These are phyloP conservation scores for Microchirus variegatus DNA, from an alignment of 2,797 vertebrate species.

Conservation along the genomic window DNA sequence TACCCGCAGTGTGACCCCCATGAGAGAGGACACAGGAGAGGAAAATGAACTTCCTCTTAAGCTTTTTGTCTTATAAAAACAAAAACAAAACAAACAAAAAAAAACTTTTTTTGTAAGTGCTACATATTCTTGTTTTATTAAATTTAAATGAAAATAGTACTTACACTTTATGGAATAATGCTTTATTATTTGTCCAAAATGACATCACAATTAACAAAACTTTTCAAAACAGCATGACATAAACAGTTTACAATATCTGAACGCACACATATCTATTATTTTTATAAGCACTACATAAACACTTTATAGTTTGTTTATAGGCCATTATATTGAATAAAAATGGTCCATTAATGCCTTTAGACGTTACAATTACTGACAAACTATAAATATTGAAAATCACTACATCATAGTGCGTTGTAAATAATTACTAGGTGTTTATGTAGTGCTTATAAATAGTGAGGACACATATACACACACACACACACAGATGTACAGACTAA, in stretches of 20 bases:
- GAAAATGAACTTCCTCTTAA: background rate
- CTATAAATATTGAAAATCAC: background rate
- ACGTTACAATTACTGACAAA: background rate
- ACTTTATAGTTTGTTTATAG: background rate
- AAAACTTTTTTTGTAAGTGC: background rate
- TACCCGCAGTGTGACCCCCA: conserved; percentile 36
- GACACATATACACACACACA: conserved; percentile 11
- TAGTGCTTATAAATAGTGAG: background rate
- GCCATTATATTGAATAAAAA: background rate
- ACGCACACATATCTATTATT: conserved; percentile 16
- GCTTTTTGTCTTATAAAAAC: background rate
- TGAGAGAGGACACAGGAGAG: background rate
- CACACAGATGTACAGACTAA: background rate
- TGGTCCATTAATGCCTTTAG: background rate
- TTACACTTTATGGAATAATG: background rate
- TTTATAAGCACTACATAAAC: background rate
- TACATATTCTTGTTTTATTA: background rate
- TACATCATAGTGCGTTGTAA: conserved; percentile 1
- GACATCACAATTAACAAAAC: conserved; percentile 2
- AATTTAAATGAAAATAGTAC: background rate
- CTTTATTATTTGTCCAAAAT: conserved; percentile 26
- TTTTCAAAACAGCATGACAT: conserved; percentile 19
- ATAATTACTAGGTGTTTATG: background rate
- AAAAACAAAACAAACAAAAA: too few species aligned
- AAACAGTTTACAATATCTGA: background rate